Conservation (phyloP, 2,113 vertebrate species). For the Daubentonia madagascariensis region DNA sequence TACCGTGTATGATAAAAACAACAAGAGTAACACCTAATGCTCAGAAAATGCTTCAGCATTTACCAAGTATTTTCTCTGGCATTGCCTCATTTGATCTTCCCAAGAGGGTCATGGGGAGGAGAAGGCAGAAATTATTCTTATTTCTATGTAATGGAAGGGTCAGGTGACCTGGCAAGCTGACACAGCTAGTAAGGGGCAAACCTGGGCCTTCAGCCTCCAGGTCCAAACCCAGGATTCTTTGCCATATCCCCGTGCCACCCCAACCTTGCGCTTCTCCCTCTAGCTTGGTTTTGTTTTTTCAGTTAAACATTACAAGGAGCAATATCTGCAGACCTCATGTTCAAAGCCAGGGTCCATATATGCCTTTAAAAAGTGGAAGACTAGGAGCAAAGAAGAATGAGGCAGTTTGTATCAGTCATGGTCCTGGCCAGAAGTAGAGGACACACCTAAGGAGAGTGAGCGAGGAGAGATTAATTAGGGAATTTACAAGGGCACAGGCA, state of each 20-base stretch:
- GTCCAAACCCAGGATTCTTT: neutral
- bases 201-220: neutral
- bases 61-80: neutral
- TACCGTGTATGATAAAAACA: conserved; percentile 3
- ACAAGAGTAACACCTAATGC: conserved; percentile 17
- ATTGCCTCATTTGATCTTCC: neutral
- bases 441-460: neutral
- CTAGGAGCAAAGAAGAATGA: neutral
- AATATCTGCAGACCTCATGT: neutral
- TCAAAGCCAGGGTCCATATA: conserved; percentile 14
- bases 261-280: neutral
- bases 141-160: neutral
- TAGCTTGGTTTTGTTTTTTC: neutral
- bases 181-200: neutral
- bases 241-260: neutral
- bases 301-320: neutral
- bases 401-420: too few relatives aligned
- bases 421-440: neutral
- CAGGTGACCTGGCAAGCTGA: neutral
- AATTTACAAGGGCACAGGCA: neutral
- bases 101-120: neutral
- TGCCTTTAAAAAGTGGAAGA: conserved; percentile 37
- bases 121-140: neutral
- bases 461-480: neutral
- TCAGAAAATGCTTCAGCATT: conserved; percentile 11